phyloP scores from a whole-genome alignment of 2,888 invertebrate genomes.

The Hyles lineata region DNA sequence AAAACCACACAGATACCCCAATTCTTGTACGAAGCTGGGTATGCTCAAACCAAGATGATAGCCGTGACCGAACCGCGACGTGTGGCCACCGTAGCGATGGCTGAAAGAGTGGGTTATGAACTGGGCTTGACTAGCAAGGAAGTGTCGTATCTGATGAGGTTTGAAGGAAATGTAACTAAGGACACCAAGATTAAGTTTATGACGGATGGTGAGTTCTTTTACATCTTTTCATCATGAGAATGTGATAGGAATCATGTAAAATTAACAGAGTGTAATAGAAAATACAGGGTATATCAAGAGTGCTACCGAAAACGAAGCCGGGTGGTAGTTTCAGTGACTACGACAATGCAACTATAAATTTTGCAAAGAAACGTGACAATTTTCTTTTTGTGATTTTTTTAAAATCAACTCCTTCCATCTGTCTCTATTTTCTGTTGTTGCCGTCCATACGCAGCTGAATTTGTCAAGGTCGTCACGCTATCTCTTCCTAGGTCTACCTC shows the following conservation, averaged over 20 bases:
- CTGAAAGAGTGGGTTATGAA: constrained; percentile 95
- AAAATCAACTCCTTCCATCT: too few species aligned
- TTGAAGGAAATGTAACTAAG: constrained; percentile 95
- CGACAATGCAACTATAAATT: too few species aligned
- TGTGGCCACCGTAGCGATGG: constrained; percentile 99
- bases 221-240: not conserved
- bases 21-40: constrained; percentile 98
- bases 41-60: constrained; percentile 92
- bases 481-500: too few species aligned
- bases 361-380: too few species aligned
- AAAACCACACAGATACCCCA: constrained; percentile 99
- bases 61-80: constrained; percentile 98
- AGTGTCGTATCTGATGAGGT: constrained; percentile 97
- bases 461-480: too few species aligned
- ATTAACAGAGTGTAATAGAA: not conserved
- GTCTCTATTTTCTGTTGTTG: too few species aligned
- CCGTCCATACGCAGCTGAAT: too few species aligned
- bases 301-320: too few species aligned
- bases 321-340: too few species aligned
- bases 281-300: too few species aligned
- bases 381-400: too few species aligned
- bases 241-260: too few species aligned
- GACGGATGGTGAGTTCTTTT: constrained; percentile 90
- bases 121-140: constrained; percentile 90
- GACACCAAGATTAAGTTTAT: constrained; percentile 98